Evolutionary conservation across 2,888 invertebrate genomes (phyloP), one percentile per base, ranked within the genome.

Genomic region (Drosophila atroscutellata): DNA sequence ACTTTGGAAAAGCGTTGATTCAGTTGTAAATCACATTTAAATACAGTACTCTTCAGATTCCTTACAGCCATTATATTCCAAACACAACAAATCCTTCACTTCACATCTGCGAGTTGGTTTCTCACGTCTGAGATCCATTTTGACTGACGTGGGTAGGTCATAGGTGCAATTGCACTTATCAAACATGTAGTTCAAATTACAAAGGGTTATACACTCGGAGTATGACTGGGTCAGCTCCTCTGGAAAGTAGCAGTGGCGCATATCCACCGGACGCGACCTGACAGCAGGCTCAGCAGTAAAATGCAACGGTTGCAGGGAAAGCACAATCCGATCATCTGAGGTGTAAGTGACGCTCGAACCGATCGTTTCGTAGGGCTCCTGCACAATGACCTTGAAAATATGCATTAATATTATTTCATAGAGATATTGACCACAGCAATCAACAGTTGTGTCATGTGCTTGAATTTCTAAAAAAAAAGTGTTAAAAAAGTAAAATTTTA

Each of bases 271-370:
- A 9, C 90, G 71, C 0, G 79, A 59, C 13, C 37, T 58, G 6
- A 90, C 80, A 24, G 60, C 86, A 2, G 52, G 1, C 28, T 91
- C 90, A 24, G 90, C 91, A 0, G 77, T 77, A 30, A 90, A 91
- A 0, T 82, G 79, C 1, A 86, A 32, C 0, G 90, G 91, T 13
- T 86, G 82, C 37, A 90, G 51, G 0, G 82, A 69, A 3, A 90
- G 54, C 4, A 80, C 71, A 34, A 89, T 77, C 2, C 86, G 83
- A 54, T 90, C 86, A 24, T 83, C 89, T 0, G 77, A 45, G 30
- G 91, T 67, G 9, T 79, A 81, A 4, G 64, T 77, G 8, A 81
- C 63, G 37, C 81, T 81, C 6, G 78, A 72, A 18, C 87, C 86
- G 36, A 89, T 51, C 26, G 61, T 67, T 49, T 90, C 86, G 0